These are phyloP conservation scores for Drosophila phalerata DNA, from an alignment of 2,888 invertebrate species.

Conservation along the genomic window DNA sequence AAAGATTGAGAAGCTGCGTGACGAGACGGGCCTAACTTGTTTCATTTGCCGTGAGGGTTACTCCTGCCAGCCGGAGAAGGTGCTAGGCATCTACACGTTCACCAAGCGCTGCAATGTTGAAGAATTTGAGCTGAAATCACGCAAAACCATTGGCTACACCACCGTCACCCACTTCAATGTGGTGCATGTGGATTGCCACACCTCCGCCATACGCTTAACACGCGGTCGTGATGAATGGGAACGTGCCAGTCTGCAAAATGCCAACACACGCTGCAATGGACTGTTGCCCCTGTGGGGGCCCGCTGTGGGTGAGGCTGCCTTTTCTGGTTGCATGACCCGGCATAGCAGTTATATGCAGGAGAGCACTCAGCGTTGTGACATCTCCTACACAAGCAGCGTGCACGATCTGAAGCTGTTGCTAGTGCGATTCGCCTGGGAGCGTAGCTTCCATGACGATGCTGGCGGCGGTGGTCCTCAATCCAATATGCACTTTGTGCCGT, in stretches of 20 bases:
- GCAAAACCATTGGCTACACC: constrained; percentile 94
- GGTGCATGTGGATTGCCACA: constrained; percentile 99
- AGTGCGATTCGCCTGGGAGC: constrained; percentile 95
- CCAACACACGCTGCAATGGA: constrained; percentile 98
- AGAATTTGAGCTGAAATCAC: constrained; percentile 94
- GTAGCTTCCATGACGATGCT: constrained; percentile 98
- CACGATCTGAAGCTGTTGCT: constrained; percentile 97
- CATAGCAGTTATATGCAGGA: constrained; percentile 93
- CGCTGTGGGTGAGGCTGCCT: constrained; percentile 95
- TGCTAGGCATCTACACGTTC: constrained; percentile 98
- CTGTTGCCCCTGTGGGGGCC: constrained; percentile 98
- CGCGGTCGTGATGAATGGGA: constrained; percentile 97
- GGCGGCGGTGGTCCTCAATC: constrained; percentile 98
- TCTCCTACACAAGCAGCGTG: constrained; percentile 87
- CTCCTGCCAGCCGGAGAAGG: constrained; percentile 96
- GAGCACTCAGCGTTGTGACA: constrained; percentile 85
- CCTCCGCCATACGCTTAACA: constrained; percentile 94
- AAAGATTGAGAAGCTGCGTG: constrained; percentile 97
- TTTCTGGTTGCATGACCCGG: constrained; percentile 96
- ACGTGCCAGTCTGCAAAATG: constrained; percentile 98
- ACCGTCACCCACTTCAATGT: constrained; percentile 99
- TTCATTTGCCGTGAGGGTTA: constrained; percentile 99
- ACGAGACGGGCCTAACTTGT: constrained; percentile 97
- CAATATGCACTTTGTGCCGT: constrained; percentile 98
- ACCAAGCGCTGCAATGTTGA: constrained; percentile 98